Evolutionary conservation across 2,888 invertebrate genomes (phyloP).

Genomic region (Drosophila parthenogenetica): DNA sequence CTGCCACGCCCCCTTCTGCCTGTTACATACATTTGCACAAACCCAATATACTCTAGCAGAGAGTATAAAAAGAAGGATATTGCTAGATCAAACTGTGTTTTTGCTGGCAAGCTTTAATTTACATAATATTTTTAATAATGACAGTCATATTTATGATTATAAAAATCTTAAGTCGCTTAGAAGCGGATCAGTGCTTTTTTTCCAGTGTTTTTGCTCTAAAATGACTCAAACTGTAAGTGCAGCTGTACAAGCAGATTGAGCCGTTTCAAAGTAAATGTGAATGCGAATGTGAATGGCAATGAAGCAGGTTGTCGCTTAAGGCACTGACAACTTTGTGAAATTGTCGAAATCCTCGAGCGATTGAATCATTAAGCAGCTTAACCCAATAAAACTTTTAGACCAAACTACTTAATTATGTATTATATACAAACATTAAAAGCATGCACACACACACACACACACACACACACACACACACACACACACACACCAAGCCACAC

Average conservation of each 20-base stretch:
- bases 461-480: neutral
- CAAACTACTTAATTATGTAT: slow-evolving; percentile 43
- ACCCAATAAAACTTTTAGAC: slow-evolving; percentile 49
- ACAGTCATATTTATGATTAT: too few species aligned
- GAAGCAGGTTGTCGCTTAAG: slow-evolving; percentile 38
- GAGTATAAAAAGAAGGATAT: too few species aligned
- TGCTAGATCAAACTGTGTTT: too few species aligned
- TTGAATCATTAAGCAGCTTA: slow-evolving; percentile 65
- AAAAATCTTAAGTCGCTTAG: too few species aligned
- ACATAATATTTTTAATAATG: too few species aligned
- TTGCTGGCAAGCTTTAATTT: too few species aligned
- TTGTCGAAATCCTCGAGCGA: slow-evolving; percentile 39
- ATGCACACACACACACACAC: neutral
- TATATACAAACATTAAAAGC: neutral
- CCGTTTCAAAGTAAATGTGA: slow-evolving; percentile 5
- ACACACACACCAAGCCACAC: too few species aligned
- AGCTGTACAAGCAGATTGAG: neutral
- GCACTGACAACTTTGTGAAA: slow-evolving; percentile 59
- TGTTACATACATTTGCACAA: too few species aligned
- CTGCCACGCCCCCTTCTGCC: too few species aligned
- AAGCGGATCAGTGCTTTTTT: neutral
- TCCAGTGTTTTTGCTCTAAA: neutral
- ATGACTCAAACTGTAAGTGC: slow-evolving; percentile 2
- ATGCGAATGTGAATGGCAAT: slow-evolving; percentile 16
- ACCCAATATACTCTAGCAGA: too few species aligned